Evolutionary conservation across 2,888 invertebrate genomes (phyloP).

Genomic region (Hoplodrina blanda): DNA sequence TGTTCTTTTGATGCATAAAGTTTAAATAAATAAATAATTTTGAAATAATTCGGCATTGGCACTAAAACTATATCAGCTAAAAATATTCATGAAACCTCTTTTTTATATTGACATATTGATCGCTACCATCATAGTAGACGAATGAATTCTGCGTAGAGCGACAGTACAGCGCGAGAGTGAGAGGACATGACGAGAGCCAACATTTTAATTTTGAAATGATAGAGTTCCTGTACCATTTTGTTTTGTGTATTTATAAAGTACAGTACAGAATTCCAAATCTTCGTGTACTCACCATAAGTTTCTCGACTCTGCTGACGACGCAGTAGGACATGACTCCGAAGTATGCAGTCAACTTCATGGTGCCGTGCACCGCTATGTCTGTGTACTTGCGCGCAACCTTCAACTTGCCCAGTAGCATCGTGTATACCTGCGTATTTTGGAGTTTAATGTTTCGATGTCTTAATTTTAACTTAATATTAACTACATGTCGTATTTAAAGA

Average conservation of each 20-base stretch:
- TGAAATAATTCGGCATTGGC: too few relatives aligned
- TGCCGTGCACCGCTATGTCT: conserved; percentile 96
- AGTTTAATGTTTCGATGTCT: too few relatives aligned
- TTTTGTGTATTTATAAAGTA: too few relatives aligned
- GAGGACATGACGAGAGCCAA: too few relatives aligned
- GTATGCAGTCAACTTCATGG: conserved; percentile 97
- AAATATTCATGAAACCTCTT: too few relatives aligned
- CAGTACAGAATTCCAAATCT: too few relatives aligned
- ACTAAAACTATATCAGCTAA: too few relatives aligned
- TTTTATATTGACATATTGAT: background rate
- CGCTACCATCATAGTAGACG: background rate
- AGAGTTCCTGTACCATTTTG: too few relatives aligned
- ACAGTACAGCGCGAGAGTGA: background rate
- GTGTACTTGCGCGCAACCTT: conserved; percentile 96
- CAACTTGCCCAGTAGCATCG: conserved; percentile 93
- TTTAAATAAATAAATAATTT: too few relatives aligned
- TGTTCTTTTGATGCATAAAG: too few relatives aligned
- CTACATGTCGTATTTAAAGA: too few relatives aligned
- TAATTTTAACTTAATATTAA: too few relatives aligned
- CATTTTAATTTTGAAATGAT: background rate
- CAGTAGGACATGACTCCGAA: conserved; percentile 98
- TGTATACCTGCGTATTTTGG: conserved; percentile 92
- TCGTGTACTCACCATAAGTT: conserved; percentile 93
- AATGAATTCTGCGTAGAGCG: background rate
- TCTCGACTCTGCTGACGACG: conserved; percentile 97